A percentile compares a stretch with the other conserved stretches of the same genome.
Conservation (phyloP, 2,888 invertebrate genomes). For the Ennomos quercinarius region DNA sequence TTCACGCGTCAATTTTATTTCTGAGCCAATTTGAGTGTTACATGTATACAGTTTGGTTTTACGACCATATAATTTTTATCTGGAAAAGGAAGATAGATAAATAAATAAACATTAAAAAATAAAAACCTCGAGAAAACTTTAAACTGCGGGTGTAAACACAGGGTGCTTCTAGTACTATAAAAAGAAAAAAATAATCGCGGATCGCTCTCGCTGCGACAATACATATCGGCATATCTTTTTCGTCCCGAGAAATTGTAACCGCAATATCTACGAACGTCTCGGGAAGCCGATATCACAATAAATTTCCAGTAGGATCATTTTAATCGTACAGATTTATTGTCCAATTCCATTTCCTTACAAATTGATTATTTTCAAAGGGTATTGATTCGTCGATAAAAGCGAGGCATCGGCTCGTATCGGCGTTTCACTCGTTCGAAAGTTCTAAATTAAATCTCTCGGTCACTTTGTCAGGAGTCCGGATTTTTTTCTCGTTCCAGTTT, state of each 20-base stretch:
- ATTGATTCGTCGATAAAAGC: constrained; percentile 6
- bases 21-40: too few species aligned
- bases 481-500: constrained; percentile 4
- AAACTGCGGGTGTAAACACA: too few species aligned
- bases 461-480: constrained; percentile 10
- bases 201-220: constrained; percentile 9
- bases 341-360: constrained; percentile 11
- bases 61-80: too few species aligned
- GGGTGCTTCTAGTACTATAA: too few species aligned
- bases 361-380: constrained; percentile 18
- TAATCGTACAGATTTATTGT: constrained; percentile 20
- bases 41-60: too few species aligned
- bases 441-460: constrained; percentile 22
- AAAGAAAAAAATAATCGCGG: too few species aligned
- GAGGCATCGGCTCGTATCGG: constrained; percentile 12
- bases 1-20: too few species aligned
- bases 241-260: constrained; percentile 9
- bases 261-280: constrained; percentile 15
- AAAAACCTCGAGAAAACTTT: too few species aligned
- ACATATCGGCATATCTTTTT: constrained; percentile 17
- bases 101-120: too few species aligned
- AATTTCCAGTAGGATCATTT: constrained; percentile 11
- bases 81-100: too few species aligned
- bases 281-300: constrained; percentile 11
- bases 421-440: constrained; percentile 17